Evolutionary conservation across 2,797 vertebrate species (phyloP), one percentile per base, ranked within the genome.

Genomic region (Chelidonichthys spinosus): DNA sequence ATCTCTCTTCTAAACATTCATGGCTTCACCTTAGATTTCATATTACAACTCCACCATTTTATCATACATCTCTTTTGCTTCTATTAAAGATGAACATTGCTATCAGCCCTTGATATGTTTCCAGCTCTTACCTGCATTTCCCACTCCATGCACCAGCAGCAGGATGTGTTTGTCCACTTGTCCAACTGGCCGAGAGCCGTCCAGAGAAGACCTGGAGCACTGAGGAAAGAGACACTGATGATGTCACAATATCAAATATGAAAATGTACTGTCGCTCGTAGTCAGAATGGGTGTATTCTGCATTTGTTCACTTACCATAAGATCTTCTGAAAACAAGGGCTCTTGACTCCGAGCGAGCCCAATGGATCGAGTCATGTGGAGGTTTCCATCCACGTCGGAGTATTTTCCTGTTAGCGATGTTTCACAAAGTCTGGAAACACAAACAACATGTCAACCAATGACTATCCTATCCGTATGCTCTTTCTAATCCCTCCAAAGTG

Each of bases 161-260:
- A 98, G 95, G 86, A 99, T 99, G 85, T 99, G 97, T 73, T 97
- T 98, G 92, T 99, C 97, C 50, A 97, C 95, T 65, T 98, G 98
- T 85, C 97, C 97, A 77, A 99, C 96, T 0, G 95, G 97, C 46
- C 98, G 96, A 35, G 96, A 85, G 25, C 97, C 92, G 40, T 99
- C 97, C 83, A 97, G 78, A 59, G 97, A 96, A 36, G 95, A 95
- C 59, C 96, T 96, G 63, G 96, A 96, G 49, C 93, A 94, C 97
- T 99, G 78, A 58, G 18, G 40, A 72, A 4, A 69, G 5, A 69
- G 8, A 55, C 9, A 63, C 10, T 25, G 54, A 11, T 46, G 4
- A 8, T 33, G 42, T 63, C 32, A 6, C 4, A 4, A 67, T 32
- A 54, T 54, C 18, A 43, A n/a, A 35, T 4, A 17, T 40, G 18